Percentiles rank a stretch among this genome's conserved stretches.
phyloP scores from a whole-genome alignment of 2,888 invertebrate genomes.

The Nomada ferruginata region DNA sequence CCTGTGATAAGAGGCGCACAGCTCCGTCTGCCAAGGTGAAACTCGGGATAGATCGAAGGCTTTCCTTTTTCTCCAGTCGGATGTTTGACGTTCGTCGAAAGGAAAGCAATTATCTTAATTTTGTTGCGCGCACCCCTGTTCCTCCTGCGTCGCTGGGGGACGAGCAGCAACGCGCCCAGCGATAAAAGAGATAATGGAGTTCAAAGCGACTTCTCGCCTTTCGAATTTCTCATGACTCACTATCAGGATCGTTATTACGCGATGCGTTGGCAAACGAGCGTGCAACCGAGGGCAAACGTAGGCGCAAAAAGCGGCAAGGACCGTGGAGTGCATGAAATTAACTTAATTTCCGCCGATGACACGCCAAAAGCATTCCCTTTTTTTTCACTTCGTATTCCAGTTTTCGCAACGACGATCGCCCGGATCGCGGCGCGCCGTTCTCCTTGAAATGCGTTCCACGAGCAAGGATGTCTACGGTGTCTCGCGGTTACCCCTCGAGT shows the following conservation, averaged over 20 bases:
- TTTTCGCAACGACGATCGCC: constrained; percentile 56
- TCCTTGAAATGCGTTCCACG: constrained; percentile 62
- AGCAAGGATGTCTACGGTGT: constrained; percentile 52
- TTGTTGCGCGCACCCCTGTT: constrained; percentile 33
- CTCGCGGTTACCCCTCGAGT: constrained; percentile 42
- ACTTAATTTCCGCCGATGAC: constrained; percentile 70
- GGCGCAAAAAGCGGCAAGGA: constrained; percentile 60
- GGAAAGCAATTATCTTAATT: constrained; percentile 65
- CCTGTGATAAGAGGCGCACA: background rate
- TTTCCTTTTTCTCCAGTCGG: constrained; percentile 40
- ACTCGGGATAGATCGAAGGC: background rate
- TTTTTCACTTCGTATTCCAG: constrained; percentile 58
- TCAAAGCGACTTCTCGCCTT: constrained; percentile 36
- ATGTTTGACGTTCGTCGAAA: constrained; percentile 51
- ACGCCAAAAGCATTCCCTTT: constrained; percentile 43
- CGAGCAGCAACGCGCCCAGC: constrained; percentile 23
- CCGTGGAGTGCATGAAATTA: constrained; percentile 62
- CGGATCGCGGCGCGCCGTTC: constrained; percentile 45
- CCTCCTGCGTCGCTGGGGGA: constrained; percentile 6
- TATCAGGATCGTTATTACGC: constrained; percentile 57
- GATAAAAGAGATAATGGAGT: constrained; percentile 39
- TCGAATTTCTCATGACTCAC: constrained; percentile 58
- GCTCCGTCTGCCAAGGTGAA: background rate
- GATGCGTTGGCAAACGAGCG: constrained; percentile 49
- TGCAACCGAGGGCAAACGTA: constrained; percentile 50